Evolutionary conservation across 2,113 vertebrate genomes (phyloP), one percentile per base, ranked within the genome.

Genomic region (Dipodomys stephensi): DNA sequence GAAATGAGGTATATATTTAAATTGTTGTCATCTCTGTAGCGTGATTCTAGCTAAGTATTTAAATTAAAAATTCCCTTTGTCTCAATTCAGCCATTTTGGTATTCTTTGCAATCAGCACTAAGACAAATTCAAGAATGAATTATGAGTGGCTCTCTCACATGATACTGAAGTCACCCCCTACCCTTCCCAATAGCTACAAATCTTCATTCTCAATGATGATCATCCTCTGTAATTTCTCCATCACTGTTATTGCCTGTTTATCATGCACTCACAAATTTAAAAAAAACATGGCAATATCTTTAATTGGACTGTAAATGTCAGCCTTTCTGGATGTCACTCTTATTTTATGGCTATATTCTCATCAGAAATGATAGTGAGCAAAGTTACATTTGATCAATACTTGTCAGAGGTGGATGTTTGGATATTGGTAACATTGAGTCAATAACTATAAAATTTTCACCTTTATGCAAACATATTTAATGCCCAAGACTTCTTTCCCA

Each of bases 301-400:
- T 96, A 94, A 27, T 60, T 95, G 83, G 49, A 86, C 19, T 87
- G 65, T 91, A 0, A 93, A 94, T 87, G 57, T 91, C 46, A 88
- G 67, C 35, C 46, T 83, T 84, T 95, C 73, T 91, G 25, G 44
- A 16, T 18, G 64, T 88, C 1, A 60, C 39, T 23, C 12, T 74
- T 80, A 46, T 69, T 92, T 64, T 88, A 44, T 28, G 80, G 64
- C 22, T 76, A 30, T 85, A 74, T 53, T 84, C 67, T 84, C 32
- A 82, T 93, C 78, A 96, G 60, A 78, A 27, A 18, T 87, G 77
- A 88, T 65, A 46, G 16, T 60, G 32, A 88, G 18, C 22, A 92
- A 15, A 83, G 32, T 87, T 93, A 73, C 19, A 62, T 80, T 71
- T 94, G 35, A 72, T 86, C 53, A 46, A 62, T 94, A 92, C 64